Conservation (phyloP, 2,888 invertebrate species). For the Galeopsomyia nigrocyanea region DNA sequence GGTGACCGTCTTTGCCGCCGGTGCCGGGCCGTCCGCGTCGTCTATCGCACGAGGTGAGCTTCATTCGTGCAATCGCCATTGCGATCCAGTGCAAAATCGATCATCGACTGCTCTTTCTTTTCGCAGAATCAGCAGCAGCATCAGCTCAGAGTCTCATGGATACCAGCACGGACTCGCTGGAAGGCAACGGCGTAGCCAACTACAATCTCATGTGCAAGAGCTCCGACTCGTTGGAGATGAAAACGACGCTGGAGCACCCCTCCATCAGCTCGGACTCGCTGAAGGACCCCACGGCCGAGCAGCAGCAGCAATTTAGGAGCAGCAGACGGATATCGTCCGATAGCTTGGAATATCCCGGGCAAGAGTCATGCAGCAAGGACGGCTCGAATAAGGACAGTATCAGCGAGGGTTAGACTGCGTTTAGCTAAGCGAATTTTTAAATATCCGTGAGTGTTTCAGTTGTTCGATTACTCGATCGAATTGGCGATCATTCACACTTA, state of each 20-base stretch:
- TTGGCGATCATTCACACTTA: no score
- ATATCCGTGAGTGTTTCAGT: constrained; percentile 42
- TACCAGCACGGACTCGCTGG: constrained; percentile 77
- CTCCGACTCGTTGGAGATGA: constrained; percentile 78
- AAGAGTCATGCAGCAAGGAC: constrained; percentile 55
- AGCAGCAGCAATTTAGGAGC: constrained; percentile 53
- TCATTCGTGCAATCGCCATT: no score
- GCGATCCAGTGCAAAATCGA: no score
- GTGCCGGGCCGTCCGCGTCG: constrained; percentile 21
- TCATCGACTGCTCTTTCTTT: background rate
- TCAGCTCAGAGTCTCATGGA: constrained; percentile 71
- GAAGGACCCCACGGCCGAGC: constrained; percentile 59
- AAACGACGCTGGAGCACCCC: constrained; percentile 69
- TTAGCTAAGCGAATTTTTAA: constrained; percentile 15
- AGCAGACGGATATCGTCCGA: constrained; percentile 65
- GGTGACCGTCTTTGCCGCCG: constrained; percentile 32
- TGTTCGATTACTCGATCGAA: no score
- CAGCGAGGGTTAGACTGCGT: constrained; percentile 55
- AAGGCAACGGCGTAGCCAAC: constrained; percentile 65
- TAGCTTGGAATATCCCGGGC: constrained; percentile 62
- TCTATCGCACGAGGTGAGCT: constrained; percentile 28
- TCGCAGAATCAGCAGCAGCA: constrained; percentile 8
- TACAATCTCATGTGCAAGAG: constrained; percentile 74
- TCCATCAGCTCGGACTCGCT: constrained; percentile 66
- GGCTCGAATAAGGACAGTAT: constrained; percentile 53